Percentiles rank a stretch among this genome's conserved stretches.
phyloP scores from a whole-genome alignment of 2,888 invertebrate species.

The Salticus scenicus region DNA sequence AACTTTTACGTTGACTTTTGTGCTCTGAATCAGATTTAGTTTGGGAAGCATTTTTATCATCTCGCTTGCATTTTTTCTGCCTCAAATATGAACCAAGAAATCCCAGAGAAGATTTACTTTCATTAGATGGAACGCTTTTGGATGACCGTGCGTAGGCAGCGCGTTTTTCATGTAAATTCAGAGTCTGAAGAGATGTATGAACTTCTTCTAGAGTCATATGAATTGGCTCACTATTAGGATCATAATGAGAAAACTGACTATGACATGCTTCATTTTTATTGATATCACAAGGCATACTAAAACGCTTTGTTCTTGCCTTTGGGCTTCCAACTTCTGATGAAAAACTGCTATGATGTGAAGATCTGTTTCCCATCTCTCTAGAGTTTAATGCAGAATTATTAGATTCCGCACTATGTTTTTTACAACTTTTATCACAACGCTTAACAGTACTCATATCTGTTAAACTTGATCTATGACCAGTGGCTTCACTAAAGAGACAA shows the following conservation, averaged over 20 bases:
- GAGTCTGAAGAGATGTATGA: constrained; percentile 69
- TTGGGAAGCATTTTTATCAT: constrained; percentile 36
- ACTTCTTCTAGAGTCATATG: constrained; percentile 83
- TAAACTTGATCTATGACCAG: constrained; percentile 50
- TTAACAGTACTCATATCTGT: constrained; percentile 48
- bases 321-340: constrained; percentile 43
- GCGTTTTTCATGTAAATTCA: constrained; percentile 47
- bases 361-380: constrained; percentile 34
- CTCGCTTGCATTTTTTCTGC: constrained; percentile 62
- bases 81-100: constrained; percentile 58
- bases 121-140: constrained; percentile 50
- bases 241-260: constrained; percentile 45
- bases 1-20: constrained; percentile 70
- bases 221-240: constrained; percentile 82
- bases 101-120: constrained; percentile 29
- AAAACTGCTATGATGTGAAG: constrained; percentile 42
- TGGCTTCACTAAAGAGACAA: constrained; percentile 56
- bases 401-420: constrained; percentile 23
- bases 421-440: constrained; percentile 31
- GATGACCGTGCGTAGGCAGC: constrained; percentile 52
- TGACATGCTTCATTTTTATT: constrained; percentile 50
- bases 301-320: constrained; percentile 55
- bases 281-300: constrained; percentile 69
- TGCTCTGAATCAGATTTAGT: constrained; percentile 31
- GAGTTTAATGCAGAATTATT: constrained; percentile 13